A percentile compares a stretch with the other conserved stretches of the same genome.
phyloP scores from a whole-genome alignment of 2,888 invertebrate species.

The Polyommatus iphigenia region DNA sequence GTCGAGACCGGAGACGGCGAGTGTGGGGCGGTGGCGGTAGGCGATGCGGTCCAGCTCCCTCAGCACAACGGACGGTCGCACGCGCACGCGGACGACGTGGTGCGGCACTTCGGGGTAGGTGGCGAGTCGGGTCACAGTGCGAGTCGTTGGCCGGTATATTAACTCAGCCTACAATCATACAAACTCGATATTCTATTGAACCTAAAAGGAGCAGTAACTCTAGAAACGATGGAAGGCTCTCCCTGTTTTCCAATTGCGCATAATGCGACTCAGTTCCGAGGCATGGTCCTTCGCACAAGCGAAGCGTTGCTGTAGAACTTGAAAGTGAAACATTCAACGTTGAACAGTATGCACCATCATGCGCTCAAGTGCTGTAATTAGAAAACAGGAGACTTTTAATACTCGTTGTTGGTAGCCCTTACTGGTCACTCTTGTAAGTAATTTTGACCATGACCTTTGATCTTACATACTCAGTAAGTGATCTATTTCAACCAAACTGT shows the following conservation, averaged over 20 bases:
- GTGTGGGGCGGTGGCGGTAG: slow-evolving; percentile 81
- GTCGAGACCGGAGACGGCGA: slow-evolving; percentile 84
- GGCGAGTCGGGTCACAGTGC: slow-evolving; percentile 80
- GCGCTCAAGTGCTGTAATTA: neutral
- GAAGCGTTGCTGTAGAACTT: too few relatives aligned
- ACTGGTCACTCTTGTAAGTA: neutral
- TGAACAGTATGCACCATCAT: too few relatives aligned
- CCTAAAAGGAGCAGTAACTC: neutral
- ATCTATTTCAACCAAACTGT: neutral
- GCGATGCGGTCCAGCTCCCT: slow-evolving; percentile 85
- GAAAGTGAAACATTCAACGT: too few relatives aligned
- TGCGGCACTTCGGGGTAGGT: slow-evolving; percentile 80
- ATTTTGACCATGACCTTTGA: neutral
- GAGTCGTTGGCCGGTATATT: slow-evolving; percentile 71
- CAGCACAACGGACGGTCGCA: slow-evolving; percentile 83
- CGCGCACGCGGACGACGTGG: slow-evolving; percentile 78
- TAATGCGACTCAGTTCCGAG: neutral
- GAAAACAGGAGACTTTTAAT: neutral
- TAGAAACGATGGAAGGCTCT: neutral
- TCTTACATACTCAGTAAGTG: too few relatives aligned
- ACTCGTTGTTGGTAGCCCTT: neutral
- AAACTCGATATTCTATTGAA: slow-evolving; percentile 23
- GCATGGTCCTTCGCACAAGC: too few relatives aligned
- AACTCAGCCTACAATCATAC: slow-evolving; percentile 64
- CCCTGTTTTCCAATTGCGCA: neutral